These are phyloP conservation scores for Drosophila pectinifera DNA, from an alignment of 1,140 invertebrate species.

Conservation along the genomic window DNA sequence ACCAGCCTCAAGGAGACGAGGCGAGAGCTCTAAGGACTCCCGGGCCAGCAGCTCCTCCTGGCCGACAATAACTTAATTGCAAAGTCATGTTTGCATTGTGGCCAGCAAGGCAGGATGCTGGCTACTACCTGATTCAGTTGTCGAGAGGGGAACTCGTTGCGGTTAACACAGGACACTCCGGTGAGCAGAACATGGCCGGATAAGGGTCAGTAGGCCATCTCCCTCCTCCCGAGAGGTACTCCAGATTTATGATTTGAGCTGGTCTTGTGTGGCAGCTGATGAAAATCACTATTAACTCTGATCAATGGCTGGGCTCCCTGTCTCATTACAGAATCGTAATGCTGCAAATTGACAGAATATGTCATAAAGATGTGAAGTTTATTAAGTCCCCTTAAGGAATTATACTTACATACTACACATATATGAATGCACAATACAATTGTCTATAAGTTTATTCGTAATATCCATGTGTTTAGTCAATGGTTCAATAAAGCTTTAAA, in stretches of 20 bases:
- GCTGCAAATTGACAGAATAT: slow-evolving; percentile 8
- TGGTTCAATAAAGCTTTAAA: neutral
- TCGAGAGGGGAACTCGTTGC: slow-evolving; percentile 28
- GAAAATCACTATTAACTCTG: slow-evolving; percentile 30
- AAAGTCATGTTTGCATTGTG: slow-evolving; percentile 81
- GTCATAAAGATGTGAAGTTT: neutral
- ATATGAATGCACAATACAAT: neutral
- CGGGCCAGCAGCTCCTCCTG: slow-evolving; percentile 44
- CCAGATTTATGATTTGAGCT: slow-evolving; percentile 29
- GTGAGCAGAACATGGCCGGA: slow-evolving; percentile 48
- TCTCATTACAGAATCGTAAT: slow-evolving; percentile 9
- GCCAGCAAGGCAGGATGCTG: slow-evolving; percentile 41
- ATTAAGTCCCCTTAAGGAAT: neutral
- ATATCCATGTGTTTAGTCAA: neutral
- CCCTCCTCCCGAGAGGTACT: slow-evolving; percentile 3
- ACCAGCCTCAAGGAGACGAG: slow-evolving; percentile 3
- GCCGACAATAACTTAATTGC: slow-evolving; percentile 80
- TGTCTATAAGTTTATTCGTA: neutral
- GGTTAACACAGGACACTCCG: slow-evolving; percentile 46
- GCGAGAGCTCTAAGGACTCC: slow-evolving; percentile 24
- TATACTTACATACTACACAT: neutral
- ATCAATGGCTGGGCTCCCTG: slow-evolving; percentile 4
- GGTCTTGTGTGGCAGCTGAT: slow-evolving; percentile 3
- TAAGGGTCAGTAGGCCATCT: slow-evolving; percentile 11
- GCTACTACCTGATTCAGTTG: slow-evolving; percentile 62